phyloP scores from a whole-genome alignment of 2,888 invertebrate genomes.

The Tenthredo notha region DNA sequence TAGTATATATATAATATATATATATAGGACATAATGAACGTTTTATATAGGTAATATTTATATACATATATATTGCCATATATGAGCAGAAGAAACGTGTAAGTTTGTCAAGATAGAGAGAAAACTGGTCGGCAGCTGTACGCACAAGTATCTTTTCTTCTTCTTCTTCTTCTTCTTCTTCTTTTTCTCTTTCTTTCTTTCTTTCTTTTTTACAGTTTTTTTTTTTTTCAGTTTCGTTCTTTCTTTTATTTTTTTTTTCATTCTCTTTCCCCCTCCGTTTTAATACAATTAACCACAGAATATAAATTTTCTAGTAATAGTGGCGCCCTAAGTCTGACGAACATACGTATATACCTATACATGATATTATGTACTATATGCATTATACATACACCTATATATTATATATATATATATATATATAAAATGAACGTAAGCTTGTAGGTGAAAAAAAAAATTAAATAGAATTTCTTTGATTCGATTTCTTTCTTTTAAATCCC shows the following conservation, averaged over 20 bases:
- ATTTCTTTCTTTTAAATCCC: neutral
- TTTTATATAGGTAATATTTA: neutral
- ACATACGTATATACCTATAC: neutral
- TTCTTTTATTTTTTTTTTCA: neutral
- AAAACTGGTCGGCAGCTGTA: slow-evolving; percentile 34
- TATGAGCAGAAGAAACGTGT: neutral
- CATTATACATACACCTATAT: too few species aligned
- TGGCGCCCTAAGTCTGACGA: neutral
- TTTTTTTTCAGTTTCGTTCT: too few species aligned
- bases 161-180: neutral
- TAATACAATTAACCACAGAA: neutral
- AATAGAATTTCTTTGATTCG: too few species aligned
- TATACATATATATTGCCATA: neutral
- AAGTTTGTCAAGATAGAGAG: slow-evolving; percentile 11
- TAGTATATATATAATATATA: neutral
- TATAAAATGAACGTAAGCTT: neutral
- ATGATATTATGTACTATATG: too few species aligned
- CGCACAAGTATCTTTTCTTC: neutral
- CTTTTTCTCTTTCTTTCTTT: neutral
- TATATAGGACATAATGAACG: neutral
- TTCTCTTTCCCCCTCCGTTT: neutral
- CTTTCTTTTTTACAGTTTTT: neutral
- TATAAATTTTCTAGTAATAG: neutral
- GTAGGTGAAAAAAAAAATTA: neutral
- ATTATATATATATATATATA: neutral